phyloP scores from a whole-genome alignment of 2,888 invertebrate species.

The Scelioninae gen. 2 region DNA sequence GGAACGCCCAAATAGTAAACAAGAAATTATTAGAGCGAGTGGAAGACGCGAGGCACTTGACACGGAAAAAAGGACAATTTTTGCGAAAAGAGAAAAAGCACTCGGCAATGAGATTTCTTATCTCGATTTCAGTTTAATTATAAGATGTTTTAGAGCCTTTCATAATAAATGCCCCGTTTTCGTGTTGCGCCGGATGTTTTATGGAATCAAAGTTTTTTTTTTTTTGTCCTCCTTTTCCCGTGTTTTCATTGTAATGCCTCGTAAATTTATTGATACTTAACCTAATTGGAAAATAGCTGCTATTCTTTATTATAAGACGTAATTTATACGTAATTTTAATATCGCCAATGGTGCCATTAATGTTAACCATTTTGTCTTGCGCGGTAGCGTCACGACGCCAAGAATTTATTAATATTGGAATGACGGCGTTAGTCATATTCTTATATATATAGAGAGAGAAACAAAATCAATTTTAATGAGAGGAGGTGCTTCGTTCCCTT shows the following conservation, averaged over 20 bases:
- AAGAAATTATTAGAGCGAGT: slow-evolving; percentile 52
- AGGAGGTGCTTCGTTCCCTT: too few species aligned
- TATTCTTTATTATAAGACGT: background rate
- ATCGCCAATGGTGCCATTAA: too few species aligned
- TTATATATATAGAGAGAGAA: too few species aligned
- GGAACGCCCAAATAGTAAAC: slow-evolving; percentile 38
- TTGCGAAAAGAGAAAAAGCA: slow-evolving; percentile 31
- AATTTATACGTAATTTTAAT: background rate
- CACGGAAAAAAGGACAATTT: slow-evolving; percentile 44
- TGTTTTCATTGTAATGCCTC: slow-evolving; percentile 17
- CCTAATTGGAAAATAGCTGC: slow-evolving; percentile 18
- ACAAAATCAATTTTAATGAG: too few species aligned
- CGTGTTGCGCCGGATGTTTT: slow-evolving; percentile 25
- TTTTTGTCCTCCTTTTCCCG: too few species aligned
- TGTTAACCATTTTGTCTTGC: too few species aligned
- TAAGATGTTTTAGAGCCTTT: slow-evolving; percentile 42
- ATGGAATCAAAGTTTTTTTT: slow-evolving; percentile 27
- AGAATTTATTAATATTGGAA: too few species aligned
- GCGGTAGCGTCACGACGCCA: too few species aligned
- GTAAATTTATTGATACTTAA: slow-evolving; percentile 29
- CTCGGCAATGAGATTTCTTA: slow-evolving; percentile 49
- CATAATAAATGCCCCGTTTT: slow-evolving; percentile 35
- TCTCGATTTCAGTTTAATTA: slow-evolving; percentile 49
- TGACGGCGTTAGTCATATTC: too few species aligned
- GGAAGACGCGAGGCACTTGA: slow-evolving; percentile 40